Evolutionary conservation across 2,113 vertebrate genomes (phyloP), one percentile per base, ranked within the genome.

Genomic region (Planiliza haematocheilus): DNA sequence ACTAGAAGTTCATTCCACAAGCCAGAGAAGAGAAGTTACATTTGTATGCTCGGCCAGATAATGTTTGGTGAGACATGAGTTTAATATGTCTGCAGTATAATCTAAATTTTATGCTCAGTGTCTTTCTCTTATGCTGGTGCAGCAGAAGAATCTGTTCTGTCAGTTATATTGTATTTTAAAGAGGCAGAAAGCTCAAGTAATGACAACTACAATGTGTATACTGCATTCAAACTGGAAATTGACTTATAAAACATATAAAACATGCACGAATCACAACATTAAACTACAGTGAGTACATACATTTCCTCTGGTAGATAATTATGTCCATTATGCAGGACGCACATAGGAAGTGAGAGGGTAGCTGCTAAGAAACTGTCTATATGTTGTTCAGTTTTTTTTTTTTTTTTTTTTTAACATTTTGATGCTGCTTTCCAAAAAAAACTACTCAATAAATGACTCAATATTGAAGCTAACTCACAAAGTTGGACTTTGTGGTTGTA

Each of bases 161-260:
- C 58, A 63, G 43, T 53, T 65, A 38, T 50, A 10, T 68, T 72
- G 82, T 78, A 74, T 86, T 57, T 41, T 13, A 78, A 43, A 45
- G 38, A 46, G 17, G n/a, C 21, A 37, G 9, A 37, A 17, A 56
- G 55, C 12, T 42, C 14, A 42, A 13, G 41, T 59, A 46, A 64
- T 55, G 18, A 59, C 17, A 37, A 20, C 52, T 24, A 55, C 56
- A 56, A 1, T 12, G 8, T 59, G 3, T 50, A 89, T 83, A 63
- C 61, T 87, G 82, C 49, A 85, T 70, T 71, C 38, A 72, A 62
- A 16, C 62, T 68, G 68, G 86, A 83, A 83, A 81, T 21, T 39
- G 50, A 52, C 65, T 55, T 69, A 82, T 83, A 52, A 88, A 88
- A 86, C 70, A 82, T 69, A 82, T 83, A 52, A 88, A 88, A 86